A percentile compares a stretch with the other conserved stretches of the same genome.
phyloP scores from a whole-genome alignment of 2,888 invertebrate species.

The Cephus nigrinus region DNA sequence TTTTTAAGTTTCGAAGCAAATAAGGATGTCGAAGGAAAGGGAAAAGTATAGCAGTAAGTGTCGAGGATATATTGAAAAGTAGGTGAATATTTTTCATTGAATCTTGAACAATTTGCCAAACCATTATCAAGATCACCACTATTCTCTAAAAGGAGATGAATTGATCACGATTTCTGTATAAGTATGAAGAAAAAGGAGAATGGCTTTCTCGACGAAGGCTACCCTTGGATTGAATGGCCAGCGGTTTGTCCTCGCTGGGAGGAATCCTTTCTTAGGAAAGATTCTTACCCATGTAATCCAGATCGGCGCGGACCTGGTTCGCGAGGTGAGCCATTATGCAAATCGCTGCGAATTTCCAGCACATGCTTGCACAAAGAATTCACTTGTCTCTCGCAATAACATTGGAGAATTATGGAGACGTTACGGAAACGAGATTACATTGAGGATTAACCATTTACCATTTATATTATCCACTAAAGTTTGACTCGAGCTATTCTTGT shows the following conservation, averaged over 20 bases:
- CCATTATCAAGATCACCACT: not conserved
- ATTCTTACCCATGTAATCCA: slow-evolving; percentile 25
- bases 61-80: not conserved
- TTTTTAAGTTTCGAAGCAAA: no score
- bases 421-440: slow-evolving; percentile 1
- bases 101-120: not conserved
- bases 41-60: not conserved
- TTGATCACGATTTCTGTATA: not conserved
- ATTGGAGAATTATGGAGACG: not conserved
- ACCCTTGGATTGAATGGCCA: not conserved
- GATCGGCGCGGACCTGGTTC: slow-evolving; percentile 19
- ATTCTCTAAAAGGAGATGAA: not conserved
- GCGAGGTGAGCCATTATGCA: slow-evolving; percentile 25
- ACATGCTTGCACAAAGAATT: slow-evolving; percentile 21
- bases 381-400: not conserved
- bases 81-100: not conserved
- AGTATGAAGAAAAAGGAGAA: not conserved
- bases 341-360: slow-evolving; percentile 25
- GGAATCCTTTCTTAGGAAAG: not conserved
- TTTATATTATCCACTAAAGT: not conserved
- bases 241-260: not conserved
- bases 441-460: not conserved
- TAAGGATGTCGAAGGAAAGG: no score
- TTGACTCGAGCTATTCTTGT: not conserved
- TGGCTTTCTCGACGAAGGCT: not conserved